Evolutionary conservation across 2,888 invertebrate species (phyloP), one percentile per base, ranked within the genome.

Genomic region (Sphaerophoria taeniata): DNA sequence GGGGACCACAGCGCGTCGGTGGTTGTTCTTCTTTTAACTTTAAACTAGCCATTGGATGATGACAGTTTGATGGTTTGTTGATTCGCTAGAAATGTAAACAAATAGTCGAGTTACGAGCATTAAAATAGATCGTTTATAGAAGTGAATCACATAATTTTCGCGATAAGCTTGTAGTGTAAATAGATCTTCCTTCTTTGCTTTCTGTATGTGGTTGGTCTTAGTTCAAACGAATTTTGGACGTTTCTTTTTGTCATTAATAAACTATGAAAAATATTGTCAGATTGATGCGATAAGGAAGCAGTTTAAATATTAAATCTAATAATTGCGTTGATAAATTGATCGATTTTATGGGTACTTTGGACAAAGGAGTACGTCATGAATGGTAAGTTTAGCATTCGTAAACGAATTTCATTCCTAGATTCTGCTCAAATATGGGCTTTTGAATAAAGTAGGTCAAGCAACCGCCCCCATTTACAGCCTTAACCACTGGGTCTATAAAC

Each of bases 81-180:
- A 49, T 75, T 75, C 75, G 33, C 39, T 71, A 58, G 75, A 81
- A 81, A 60, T 75, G 75, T 65, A 74, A 74, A 63, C 61, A 71
- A 77, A 77, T 71, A 14, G 11, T 55, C 61, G 11, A 31, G 61
- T 43, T 33, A 49, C 55, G 24, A 63, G 6, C 9, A 24, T 24
- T 24, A 63, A 14, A 11, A 49, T 36, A 5, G 65, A 47, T 45
- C 24, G 24, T 24, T 55, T 24, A 6, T 0, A 72, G 51, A 4
- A 11, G 39, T 12, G 58, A 79, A 60, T 69, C 67, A 73, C 60
- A 73, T 65, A 6, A 36, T 36, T 36, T 60, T 47, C 14, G 49
- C 55, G 78, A 78, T 77, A 78, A 67, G 75, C 24, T 24, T 24
- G 7, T 12, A 51, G 12, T 73, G 69, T 77, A 78, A 83, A 75